Percentiles rank a stretch among this genome's conserved stretches.
Evolutionary conservation across 2,113 vertebrate genomes (phyloP).

Genomic region (Mystacornis crossleyi): DNA sequence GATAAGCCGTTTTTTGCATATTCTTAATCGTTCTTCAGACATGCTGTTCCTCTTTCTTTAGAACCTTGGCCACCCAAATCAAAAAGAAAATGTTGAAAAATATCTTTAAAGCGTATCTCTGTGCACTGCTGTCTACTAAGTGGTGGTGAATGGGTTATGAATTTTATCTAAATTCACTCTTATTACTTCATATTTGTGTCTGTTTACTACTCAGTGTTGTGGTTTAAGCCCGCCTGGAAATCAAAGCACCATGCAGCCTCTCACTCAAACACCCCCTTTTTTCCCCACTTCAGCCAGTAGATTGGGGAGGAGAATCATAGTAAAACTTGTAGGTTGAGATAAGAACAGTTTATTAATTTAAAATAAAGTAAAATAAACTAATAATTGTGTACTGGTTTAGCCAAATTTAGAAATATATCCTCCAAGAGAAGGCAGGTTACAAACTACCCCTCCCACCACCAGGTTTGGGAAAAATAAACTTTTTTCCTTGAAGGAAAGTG

Average conservation of each 20-base stretch:
- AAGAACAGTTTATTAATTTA: neutral
- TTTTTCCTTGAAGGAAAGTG: no score
- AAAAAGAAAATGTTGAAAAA: neutral
- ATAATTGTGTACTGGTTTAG: no score
- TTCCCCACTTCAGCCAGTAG: rapidly evolving
- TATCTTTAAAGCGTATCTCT: neutral
- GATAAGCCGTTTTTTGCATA: neutral
- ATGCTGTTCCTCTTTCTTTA: neutral
- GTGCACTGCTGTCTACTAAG: neutral
- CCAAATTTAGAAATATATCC: no score
- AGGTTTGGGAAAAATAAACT: no score
- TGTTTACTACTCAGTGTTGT: neutral
- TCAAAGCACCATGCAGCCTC: rapidly evolving
- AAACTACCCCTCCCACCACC: no score
- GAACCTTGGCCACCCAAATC: neutral
- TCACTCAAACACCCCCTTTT: neutral
- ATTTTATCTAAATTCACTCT: neutral
- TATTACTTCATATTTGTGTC: neutral
- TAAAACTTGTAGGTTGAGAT: neutral
- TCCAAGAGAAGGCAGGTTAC: no score
- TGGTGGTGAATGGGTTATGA: neutral
- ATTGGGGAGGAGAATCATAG: neutral
- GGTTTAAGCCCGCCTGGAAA: neutral
- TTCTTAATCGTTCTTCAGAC: neutral
- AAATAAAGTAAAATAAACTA: neutral